phyloP scores from a whole-genome alignment of 2,888 invertebrate genomes.

The Bombyx huttoni region DNA sequence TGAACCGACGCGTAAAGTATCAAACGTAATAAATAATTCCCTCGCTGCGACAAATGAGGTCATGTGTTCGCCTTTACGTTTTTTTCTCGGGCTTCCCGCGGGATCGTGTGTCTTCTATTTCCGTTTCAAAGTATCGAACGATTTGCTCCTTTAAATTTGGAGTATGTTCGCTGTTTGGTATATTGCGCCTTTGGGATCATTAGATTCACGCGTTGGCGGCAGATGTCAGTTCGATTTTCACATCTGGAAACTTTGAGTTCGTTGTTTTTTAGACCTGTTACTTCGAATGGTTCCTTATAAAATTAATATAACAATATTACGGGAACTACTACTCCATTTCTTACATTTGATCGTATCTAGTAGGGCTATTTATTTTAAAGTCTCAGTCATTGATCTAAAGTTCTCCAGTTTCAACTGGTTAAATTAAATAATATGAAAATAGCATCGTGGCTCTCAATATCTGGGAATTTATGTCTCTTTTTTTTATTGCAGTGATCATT shows the following conservation, averaged over 20 bases:
- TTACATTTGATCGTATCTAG: too few relatives aligned
- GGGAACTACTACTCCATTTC: background rate
- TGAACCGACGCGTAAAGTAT: conserved; percentile 51
- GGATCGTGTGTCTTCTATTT: conserved; percentile 71
- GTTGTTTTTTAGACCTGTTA: conserved; percentile 5
- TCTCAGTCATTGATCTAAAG: too few relatives aligned
- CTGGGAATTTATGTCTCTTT: too few relatives aligned
- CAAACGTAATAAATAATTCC: conserved; percentile 69
- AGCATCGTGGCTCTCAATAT: too few relatives aligned
- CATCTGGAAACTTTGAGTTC: conserved; percentile 49
- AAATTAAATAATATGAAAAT: too few relatives aligned
- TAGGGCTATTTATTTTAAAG: too few relatives aligned
- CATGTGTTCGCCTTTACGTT: conserved; percentile 69
- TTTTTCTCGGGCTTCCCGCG: conserved; percentile 63
- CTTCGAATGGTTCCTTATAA: conserved; percentile 9
- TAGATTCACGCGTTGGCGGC: conserved; percentile 45
- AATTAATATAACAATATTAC: background rate
- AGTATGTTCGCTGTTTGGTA: conserved; percentile 68
- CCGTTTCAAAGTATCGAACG: conserved; percentile 63
- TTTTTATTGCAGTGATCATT: too few relatives aligned
- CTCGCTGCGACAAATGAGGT: conserved; percentile 67
- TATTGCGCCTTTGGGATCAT: conserved; percentile 61
- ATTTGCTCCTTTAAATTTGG: conserved; percentile 67
- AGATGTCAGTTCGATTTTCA: conserved; percentile 41
- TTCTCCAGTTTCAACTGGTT: too few relatives aligned